These are phyloP conservation scores for Drosophila atroscutellata DNA, from an alignment of 2,888 invertebrate genomes.

Conservation along the genomic window DNA sequence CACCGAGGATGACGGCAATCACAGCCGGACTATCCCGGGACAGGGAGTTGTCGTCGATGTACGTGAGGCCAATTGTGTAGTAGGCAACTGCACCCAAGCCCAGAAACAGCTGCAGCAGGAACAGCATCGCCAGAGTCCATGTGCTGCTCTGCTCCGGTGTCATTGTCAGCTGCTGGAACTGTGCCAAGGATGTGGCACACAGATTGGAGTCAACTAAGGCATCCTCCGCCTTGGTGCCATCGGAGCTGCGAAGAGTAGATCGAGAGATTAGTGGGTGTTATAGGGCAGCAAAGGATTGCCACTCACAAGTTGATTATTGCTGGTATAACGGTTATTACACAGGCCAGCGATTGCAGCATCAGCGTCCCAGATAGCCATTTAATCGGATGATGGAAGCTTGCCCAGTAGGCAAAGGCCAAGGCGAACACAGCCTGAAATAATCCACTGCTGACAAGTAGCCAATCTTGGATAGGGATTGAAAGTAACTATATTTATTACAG, in stretches of 20 bases:
- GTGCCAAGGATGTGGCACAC: constrained; percentile 65
- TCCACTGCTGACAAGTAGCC: constrained; percentile 87
- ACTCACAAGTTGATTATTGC: constrained; percentile 86
- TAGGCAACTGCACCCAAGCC: constrained; percentile 86
- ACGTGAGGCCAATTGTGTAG: constrained; percentile 87
- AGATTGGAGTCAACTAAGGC: constrained; percentile 63
- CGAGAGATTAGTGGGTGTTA: not conserved
- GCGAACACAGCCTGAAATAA: constrained; percentile 86
- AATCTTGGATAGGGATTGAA: constrained; percentile 85
- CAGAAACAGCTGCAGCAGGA: constrained; percentile 85
- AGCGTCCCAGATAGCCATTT: constrained; percentile 87
- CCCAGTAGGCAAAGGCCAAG: constrained; percentile 87
- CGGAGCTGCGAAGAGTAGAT: constrained; percentile 49
- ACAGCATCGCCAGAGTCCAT: constrained; percentile 85
- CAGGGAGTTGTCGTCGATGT: constrained; percentile 88
- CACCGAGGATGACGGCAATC: constrained; percentile 83
- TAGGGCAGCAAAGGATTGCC: not conserved
- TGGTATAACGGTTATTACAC: constrained; percentile 86
- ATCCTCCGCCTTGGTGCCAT: constrained; percentile 49
- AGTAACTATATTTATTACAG: no score
- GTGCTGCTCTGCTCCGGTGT: constrained; percentile 77
- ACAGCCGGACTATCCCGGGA: constrained; percentile 86
- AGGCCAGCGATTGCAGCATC: constrained; percentile 86
- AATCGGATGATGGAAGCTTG: constrained; percentile 87
- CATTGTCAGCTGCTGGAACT: constrained; percentile 62